These are phyloP conservation scores for Caenorhabditis angaria DNA, from an alignment of 2,888 invertebrate species.

Conservation along the genomic window DNA sequence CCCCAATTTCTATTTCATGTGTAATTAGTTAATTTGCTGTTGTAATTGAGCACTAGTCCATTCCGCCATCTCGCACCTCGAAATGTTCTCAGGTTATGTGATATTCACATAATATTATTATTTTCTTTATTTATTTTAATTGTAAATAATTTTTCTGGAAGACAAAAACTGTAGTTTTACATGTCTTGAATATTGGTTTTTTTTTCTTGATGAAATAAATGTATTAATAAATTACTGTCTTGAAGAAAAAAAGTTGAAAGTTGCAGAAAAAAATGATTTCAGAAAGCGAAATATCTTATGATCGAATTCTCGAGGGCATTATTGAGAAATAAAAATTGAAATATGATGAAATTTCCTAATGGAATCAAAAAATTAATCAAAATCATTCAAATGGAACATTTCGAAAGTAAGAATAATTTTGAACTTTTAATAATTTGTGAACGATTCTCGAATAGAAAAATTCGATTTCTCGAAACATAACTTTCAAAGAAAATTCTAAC, in stretches of 20 bases:
- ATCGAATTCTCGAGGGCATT: no score
- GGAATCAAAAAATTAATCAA: no score
- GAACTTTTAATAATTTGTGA: no score
- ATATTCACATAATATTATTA: constrained; percentile 26
- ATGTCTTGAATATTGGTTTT: not conserved
- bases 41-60: not conserved
- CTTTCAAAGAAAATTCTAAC: no score
- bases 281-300: no score
- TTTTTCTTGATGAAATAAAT: not conserved
- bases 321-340: no score
- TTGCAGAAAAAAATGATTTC: no score
- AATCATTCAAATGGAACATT: no score
- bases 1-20: constrained; percentile 5
- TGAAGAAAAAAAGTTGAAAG: not conserved
- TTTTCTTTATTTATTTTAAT: not conserved
- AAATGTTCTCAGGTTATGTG: constrained; percentile 37
- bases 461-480: no score
- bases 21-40: not conserved
- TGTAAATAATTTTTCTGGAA: not conserved
- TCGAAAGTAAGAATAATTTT: no score
- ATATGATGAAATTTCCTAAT: no score
- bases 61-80: constrained; percentile 8
- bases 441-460: no score
- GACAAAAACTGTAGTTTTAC: not conserved
- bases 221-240: not conserved